These are phyloP conservation scores for Osmerus eperlanus DNA, from an alignment of 2,113 vertebrate species.

Conservation along the genomic window DNA sequence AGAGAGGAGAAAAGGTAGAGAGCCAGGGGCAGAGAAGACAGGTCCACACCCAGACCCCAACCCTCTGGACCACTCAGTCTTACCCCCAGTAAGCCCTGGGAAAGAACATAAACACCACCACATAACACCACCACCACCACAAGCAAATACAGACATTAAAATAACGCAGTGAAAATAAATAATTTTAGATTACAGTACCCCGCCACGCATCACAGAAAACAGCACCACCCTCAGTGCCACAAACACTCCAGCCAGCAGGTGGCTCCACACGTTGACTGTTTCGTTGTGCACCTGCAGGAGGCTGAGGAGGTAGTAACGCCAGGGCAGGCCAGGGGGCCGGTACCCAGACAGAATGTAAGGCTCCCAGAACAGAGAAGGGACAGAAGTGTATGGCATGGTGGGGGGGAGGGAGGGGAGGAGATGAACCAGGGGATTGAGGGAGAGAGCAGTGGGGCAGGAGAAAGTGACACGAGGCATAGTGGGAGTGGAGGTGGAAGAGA, in stretches of 20 bases:
- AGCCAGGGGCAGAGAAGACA: conserved; percentile 75
- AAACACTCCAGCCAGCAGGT: conserved; percentile 76
- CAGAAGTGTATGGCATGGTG: conserved; percentile 76
- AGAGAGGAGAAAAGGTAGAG: conserved; percentile 79
- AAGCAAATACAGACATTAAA: neutral
- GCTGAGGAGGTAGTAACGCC: conserved; percentile 84
- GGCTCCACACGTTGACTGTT: conserved; percentile 88
- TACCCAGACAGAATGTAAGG: conserved; percentile 84
- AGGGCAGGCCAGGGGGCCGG: conserved; percentile 77
- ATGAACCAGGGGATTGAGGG: conserved; percentile 43
- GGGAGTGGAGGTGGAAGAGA: conserved; percentile 8
- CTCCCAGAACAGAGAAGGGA: conserved; percentile 83
- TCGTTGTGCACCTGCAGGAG: conserved; percentile 93
- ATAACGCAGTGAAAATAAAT: too few relatives aligned
- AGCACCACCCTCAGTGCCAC: conserved; percentile 28
- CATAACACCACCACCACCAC: neutral
- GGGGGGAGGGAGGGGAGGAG: conserved; percentile 72
- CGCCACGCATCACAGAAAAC: conserved; percentile 43
- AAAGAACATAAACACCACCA: neutral
- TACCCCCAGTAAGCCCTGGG: conserved; percentile 73
- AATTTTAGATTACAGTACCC: conserved; percentile 33
- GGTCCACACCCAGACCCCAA: conserved; percentile 58
- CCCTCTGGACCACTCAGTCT: conserved; percentile 50
- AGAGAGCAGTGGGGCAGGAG: neutral
- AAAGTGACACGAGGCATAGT: conserved; percentile 53